phyloP scores from a whole-genome alignment of 2,797 vertebrate genomes.

The Siniperca scherzeri region DNA sequence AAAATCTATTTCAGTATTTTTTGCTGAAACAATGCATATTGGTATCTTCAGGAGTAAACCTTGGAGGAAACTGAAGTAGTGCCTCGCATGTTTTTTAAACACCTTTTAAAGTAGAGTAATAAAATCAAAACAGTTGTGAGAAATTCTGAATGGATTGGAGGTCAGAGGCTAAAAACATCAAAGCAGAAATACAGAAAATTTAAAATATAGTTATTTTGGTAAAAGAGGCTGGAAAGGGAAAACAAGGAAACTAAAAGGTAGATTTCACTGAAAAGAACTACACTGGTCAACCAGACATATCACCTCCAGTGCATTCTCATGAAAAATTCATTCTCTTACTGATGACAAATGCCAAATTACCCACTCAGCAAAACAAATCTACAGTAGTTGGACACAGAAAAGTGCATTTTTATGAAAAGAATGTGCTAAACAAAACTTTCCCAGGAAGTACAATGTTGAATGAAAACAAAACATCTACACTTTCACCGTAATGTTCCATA shows the following conservation, averaged over 20 bases:
- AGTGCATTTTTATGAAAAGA: constrained; percentile 73
- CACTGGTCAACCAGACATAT: constrained; percentile 1
- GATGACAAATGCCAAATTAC: constrained; percentile 38
- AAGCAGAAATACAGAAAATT: constrained; percentile 22
- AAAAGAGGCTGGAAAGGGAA: constrained; percentile 32
- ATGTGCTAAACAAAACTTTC: constrained; percentile 59
- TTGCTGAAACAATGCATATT: constrained; percentile 38
- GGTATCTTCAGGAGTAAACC: constrained; percentile 12
- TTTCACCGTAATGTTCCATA: constrained; percentile 79
- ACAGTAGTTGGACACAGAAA: constrained; percentile 69
- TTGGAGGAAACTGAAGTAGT: constrained; percentile 4
- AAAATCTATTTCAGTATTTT: constrained; percentile 24
- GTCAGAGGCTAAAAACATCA: background rate
- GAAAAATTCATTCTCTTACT: constrained; percentile 24
- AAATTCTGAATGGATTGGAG: constrained; percentile 1
- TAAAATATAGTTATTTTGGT: constrained; percentile 47
- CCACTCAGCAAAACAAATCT: constrained; percentile 37
- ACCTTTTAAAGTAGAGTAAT: constrained; percentile 1
- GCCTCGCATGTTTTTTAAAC: constrained; percentile 11
- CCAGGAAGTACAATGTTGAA: constrained; percentile 43
- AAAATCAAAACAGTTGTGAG: constrained; percentile 17
- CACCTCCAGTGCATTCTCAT: constrained; percentile 30
- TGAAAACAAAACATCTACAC: constrained; percentile 56
- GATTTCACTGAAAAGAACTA: constrained; percentile 14
- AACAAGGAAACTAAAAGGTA: constrained; percentile 5